Conservation (phyloP, 2,888 invertebrate genomes). For the Crematogaster levior region DNA sequence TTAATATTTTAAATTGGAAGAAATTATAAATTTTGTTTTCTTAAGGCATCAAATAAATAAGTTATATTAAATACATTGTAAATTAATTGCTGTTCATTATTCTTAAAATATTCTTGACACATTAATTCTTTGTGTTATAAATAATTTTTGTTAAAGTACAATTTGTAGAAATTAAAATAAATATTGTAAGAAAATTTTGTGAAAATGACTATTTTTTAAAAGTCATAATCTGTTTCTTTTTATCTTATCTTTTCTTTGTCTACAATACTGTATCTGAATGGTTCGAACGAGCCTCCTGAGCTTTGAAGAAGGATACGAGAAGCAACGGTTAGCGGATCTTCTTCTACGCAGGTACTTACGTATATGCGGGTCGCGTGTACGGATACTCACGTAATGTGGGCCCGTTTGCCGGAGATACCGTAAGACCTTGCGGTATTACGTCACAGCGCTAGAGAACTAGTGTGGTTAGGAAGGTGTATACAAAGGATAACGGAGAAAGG, state of each 20-base stretch:
- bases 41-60: too few relatives aligned
- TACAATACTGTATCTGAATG: slow-evolving; percentile 7
- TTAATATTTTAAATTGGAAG: too few relatives aligned
- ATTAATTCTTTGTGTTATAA: neutral
- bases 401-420: slow-evolving; percentile 84
- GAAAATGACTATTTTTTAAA: neutral
- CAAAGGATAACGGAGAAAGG: slow-evolving; percentile 58
- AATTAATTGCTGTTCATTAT: neutral
- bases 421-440: slow-evolving; percentile 82
- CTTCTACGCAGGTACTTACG: slow-evolving; percentile 70
- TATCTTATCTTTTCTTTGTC: neutral
- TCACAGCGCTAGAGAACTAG: slow-evolving; percentile 76
- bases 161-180: too few relatives aligned
- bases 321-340: slow-evolving; percentile 71
- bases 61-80: too few relatives aligned
- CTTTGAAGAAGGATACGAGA: slow-evolving; percentile 9
- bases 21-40: neutral
- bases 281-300: neutral
- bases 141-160: neutral
- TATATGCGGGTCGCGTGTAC: slow-evolving; percentile 74
- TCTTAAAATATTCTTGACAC: neutral
- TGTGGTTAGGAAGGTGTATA: slow-evolving; percentile 58
- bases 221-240: neutral
- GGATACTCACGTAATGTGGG: slow-evolving; percentile 84
- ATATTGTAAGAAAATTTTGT: neutral